Conservation (phyloP, 30 jellyfish, hydroid and myxozoan species). For the Clytia hemisphaerica region DNA sequence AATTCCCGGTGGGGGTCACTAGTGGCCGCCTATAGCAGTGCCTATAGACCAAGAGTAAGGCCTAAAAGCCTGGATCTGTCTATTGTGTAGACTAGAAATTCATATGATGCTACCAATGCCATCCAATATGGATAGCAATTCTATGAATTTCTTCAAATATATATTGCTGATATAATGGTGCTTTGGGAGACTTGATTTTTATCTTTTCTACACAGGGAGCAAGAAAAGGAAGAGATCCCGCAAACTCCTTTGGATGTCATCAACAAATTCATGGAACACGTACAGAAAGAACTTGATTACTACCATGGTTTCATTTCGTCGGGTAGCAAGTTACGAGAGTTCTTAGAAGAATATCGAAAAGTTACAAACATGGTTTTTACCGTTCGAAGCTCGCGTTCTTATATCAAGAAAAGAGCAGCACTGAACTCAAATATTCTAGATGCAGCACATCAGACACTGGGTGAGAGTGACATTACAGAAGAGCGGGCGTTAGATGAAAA, state of each 20-base stretch:
- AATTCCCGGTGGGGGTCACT: no score
- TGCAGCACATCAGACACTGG: background rate
- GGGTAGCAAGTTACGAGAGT: conserved; percentile 1
- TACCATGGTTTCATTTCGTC: conserved; percentile 19
- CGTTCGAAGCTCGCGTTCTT: conserved; percentile 15
- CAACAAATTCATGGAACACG: background rate
- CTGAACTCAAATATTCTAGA: background rate
- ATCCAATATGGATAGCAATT: no score
- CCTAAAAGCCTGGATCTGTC: no score
- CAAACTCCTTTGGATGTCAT: conserved; percentile 1
- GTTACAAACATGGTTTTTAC: conserved; percentile 1
- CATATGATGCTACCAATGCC: no score
- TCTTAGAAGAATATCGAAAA: conserved; percentile 24
- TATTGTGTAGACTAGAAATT: no score
- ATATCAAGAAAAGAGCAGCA: conserved; percentile 4
- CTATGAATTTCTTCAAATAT: no score
- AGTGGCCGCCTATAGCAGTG: no score
- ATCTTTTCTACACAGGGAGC: no score
- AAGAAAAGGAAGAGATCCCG: no score
- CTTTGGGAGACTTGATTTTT: no score
- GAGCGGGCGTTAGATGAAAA: background rate
- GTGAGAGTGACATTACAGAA: background rate
- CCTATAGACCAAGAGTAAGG: no score
- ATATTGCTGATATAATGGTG: no score
- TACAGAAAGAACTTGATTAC: conserved; percentile 2